Percentiles rank a stretch among this genome's conserved stretches.
Conservation (phyloP, 2,888 invertebrate genomes). For the Catocala sponsa region DNA sequence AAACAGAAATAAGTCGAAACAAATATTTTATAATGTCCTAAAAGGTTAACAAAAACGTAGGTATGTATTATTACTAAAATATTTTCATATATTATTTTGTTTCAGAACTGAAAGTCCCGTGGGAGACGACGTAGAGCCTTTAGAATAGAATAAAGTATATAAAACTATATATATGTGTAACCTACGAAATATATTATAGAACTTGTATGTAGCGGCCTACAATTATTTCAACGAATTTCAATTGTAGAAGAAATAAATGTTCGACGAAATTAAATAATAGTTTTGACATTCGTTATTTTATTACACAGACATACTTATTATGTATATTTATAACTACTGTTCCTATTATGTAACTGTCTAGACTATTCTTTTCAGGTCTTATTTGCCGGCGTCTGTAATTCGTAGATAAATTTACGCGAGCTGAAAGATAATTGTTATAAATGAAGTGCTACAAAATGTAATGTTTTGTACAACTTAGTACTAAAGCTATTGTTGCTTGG, state of each 20-base stretch:
- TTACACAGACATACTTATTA: neutral
- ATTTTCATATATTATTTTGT: conserved; percentile 48
- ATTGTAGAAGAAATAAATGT: conserved; percentile 25
- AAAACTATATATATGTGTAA: conserved; percentile 29
- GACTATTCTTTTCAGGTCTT: too few species aligned
- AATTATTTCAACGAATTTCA: conserved; percentile 34
- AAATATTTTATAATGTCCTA: neutral
- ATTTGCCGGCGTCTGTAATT: too few species aligned
- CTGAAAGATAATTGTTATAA: too few species aligned
- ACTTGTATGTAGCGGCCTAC: conserved; percentile 25
- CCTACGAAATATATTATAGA: conserved; percentile 36
- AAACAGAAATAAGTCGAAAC: neutral
- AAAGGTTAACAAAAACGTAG: neutral
- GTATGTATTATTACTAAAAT: conserved; percentile 13
- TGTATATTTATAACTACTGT: neutral
- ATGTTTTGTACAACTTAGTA: too few species aligned
- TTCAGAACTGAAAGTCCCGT: conserved; percentile 59
- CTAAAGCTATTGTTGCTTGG: too few species aligned
- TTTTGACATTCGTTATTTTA: conserved; percentile 10
- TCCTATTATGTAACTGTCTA: too few species aligned
- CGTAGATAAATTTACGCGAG: too few species aligned
- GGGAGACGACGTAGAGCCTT: conserved; percentile 54
- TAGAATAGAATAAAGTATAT: conserved; percentile 47
- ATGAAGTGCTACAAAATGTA: too few species aligned
- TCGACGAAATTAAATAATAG: conserved; percentile 11